Percentiles rank a stretch among this genome's conserved stretches.
These are phyloP conservation scores for Luffia ferchaultella DNA, from an alignment of 2,888 invertebrate genomes.

Conservation along the genomic window DNA sequence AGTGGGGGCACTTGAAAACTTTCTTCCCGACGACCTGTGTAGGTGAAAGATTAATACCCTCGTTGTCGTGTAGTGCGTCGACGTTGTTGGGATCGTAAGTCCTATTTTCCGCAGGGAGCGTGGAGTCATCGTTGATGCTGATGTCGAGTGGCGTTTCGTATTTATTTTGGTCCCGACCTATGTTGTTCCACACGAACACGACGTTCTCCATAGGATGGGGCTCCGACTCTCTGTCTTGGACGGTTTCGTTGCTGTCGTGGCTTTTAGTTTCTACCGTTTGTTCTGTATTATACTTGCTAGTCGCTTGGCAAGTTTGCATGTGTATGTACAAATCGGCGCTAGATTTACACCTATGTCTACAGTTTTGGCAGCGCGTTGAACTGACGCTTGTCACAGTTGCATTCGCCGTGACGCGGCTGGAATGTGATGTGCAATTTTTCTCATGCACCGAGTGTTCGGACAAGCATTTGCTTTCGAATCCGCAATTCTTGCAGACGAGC, in stretches of 20 bases:
- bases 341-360: conserved; percentile 87
- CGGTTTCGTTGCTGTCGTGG: conserved; percentile 27
- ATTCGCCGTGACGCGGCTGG: conserved; percentile 41
- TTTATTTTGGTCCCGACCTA: conserved; percentile 49
- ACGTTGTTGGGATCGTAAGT: conserved; percentile 41
- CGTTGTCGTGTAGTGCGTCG: conserved; percentile 37
- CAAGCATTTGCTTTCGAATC: conserved; percentile 80
- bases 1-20: conserved; percentile 93
- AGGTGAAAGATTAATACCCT: conserved; percentile 70
- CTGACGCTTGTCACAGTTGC: conserved; percentile 59
- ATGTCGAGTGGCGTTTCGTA: conserved; percentile 50
- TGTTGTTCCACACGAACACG: conserved; percentile 83
- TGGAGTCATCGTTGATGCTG: conserved; percentile 52
- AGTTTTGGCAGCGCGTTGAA: conserved; percentile 85
- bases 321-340: conserved; percentile 81
- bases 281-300: conserved; percentile 36
- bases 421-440: conserved; percentile 68
- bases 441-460: conserved; percentile 84
- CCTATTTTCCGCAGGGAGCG: conserved; percentile 36
- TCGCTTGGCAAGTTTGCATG: conserved; percentile 73
- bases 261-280: conserved; percentile 33
- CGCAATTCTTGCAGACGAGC: conserved; percentile 74
- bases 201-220: conserved; percentile 83
- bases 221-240: conserved; percentile 44
- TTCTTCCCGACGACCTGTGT: conserved; percentile 72